phyloP scores from a whole-genome alignment of 1,140 invertebrate species.

The Drosophila sp. region DNA sequence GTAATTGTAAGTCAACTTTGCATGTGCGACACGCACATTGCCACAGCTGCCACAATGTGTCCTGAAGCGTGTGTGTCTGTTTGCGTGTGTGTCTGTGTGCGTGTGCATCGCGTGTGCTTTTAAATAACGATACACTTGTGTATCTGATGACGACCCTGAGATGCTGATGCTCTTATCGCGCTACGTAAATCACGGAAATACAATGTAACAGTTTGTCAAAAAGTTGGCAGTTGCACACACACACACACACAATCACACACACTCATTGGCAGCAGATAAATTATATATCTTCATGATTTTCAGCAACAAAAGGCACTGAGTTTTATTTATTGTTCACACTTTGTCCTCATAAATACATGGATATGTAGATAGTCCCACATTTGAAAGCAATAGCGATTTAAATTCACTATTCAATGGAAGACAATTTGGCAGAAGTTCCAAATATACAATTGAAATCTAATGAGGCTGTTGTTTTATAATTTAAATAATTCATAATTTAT shows the following conservation, averaged over 20 bases:
- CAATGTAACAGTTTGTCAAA: conserved; percentile 67
- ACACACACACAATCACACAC: conserved; percentile 20
- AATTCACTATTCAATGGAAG: conserved; percentile 14
- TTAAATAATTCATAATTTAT: too few species aligned
- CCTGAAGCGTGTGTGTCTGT: conserved; percentile 6
- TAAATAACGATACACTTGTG: conserved; percentile 56
- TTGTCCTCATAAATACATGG: background rate
- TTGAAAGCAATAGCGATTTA: background rate
- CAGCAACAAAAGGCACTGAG: conserved; percentile 37
- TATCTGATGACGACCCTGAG: conserved; percentile 30
- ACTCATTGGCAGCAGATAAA: conserved; percentile 30
- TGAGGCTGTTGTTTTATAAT: too few species aligned
- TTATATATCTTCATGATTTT: conserved; percentile 63
- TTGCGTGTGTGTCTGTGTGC: conserved; percentile 7
- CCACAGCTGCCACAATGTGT: conserved; percentile 10
- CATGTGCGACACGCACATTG: conserved; percentile 45
- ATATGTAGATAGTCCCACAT: background rate
- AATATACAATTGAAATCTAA: too few species aligned
- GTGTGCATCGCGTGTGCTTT: conserved; percentile 45
- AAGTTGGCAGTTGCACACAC: conserved; percentile 40
- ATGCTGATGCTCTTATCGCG: conserved; percentile 33
- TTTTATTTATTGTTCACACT: conserved; percentile 43
- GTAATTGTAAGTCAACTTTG: conserved; percentile 60
- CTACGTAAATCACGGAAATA: conserved; percentile 53
- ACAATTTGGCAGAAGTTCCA: conserved; percentile 4